A percentile compares a stretch with the other conserved stretches of the same genome.
These are phyloP conservation scores for Odobenus rosmarus DNA, from an alignment of 2,113 vertebrate species.

Conservation along the genomic window DNA sequence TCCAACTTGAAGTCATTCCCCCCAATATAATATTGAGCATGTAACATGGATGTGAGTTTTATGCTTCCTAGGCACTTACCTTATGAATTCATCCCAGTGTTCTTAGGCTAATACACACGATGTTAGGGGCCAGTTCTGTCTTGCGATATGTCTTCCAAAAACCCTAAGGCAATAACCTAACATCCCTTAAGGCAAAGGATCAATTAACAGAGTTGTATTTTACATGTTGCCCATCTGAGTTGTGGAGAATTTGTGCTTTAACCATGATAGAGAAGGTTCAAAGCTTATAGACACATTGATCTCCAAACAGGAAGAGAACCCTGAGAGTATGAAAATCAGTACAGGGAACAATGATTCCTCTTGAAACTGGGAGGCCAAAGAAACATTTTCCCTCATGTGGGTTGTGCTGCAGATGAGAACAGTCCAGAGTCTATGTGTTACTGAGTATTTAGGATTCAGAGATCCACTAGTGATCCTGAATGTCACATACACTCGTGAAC, in stretches of 20 bases:
- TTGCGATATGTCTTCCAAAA: background rate
- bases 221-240: background rate
- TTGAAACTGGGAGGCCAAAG: background rate
- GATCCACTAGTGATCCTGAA: background rate
- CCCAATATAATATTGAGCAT: slow-evolving; percentile 53
- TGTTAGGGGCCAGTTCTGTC: slow-evolving; percentile 35
- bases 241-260: slow-evolving; percentile 44
- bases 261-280: slow-evolving; percentile 20
- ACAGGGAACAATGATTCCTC: slow-evolving; percentile 3
- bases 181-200: slow-evolving; percentile 19
- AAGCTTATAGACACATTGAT: slow-evolving; percentile 35
- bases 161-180: background rate
- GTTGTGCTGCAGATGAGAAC: background rate
- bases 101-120: background rate
- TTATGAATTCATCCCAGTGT: slow-evolving; percentile 18
- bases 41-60: slow-evolving; percentile 68
- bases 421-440: background rate
- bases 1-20: slow-evolving; percentile 75
- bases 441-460: background rate
- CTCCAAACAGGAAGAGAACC: background rate
- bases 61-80: slow-evolving; percentile 51
- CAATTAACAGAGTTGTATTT: slow-evolving; percentile 35
- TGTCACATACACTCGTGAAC: background rate
- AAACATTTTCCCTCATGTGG: background rate
- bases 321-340: background rate